Base-by-base conservation (phyloP, 2,888 invertebrate genomes). In the Ephialtes manifestator region DNA sequence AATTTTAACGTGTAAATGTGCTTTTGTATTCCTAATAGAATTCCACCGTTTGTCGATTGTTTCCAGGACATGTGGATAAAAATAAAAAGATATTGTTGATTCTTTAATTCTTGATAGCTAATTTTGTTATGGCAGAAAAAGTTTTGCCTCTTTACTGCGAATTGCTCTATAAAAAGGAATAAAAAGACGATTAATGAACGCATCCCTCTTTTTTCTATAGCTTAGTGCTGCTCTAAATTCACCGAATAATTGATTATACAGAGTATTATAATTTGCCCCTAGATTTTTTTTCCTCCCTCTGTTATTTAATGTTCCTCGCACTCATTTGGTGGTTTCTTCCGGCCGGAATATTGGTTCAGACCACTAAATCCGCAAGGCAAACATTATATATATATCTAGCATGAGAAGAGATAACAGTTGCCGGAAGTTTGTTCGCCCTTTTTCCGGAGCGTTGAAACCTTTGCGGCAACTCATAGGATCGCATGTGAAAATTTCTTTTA, bases 401-500 rank as follows among this genome's bases (percentile, higher is more conserved):
- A 28, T 18, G 18, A 18, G 51, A 51, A 51, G 51, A 51, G 51
- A 51, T 51, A 51, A 18, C 5, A 15, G 48, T 48, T 13, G 48
- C n/a, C 58, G 13, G 58, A 58, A 58, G 28, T 28, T 58, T 58
- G 24, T 13, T 58, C 39, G 13, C n/a, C 8, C 43, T n/a, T 72
- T 58, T 43, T 24, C 11, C 55, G 8, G 5, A 28, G 51, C 20
- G 53, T 20, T 13, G 15, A 71, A 60, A 74, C 60, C 74, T 48
- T 48, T 28, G 46, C 20, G n/a, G 11, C 11, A 20, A 46, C 46
- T 28, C 31, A 31, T n/a, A 15, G 46, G 7, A 46, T 74, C 28
- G 20, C 60, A 46, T 18, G 58, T 46, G 60, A 58, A 74, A 31
- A 60, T 74, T 74, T 60, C 60, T 46, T 31, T 13, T 46, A 60